Evolutionary conservation across 2,797 vertebrate species (phyloP), one percentile per base, ranked within the genome.

Genomic region (Enteromius viviparus): DNA sequence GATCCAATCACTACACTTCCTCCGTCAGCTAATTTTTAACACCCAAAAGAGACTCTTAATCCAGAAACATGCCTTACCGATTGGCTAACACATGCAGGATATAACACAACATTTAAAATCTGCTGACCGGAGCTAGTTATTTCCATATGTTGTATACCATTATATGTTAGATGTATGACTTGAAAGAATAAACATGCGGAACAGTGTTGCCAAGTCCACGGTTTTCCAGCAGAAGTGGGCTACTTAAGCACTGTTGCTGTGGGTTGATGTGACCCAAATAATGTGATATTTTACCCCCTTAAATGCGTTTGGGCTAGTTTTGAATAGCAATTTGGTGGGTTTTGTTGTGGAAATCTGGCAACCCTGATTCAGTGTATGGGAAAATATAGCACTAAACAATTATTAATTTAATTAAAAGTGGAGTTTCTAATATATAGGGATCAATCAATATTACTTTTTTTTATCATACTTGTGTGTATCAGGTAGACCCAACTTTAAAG

Each of bases 41-140:
- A 93, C 89, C 88, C 78, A 45, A 70, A 23, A 62, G 19, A 81
- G 42, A 42, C 37, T 70, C 91, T 89, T 93, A 93, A 94, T 94
- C 93, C 91, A 90, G 90, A 88, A 89, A 94, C 94, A 92, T 91
- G 91, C 91, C 93, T 93, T 92, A 94, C 91, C 92, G 93, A 93
- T 92, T 92, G 92, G 92, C 94, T 93, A 92, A 94, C 94, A 94
- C 92, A 93, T 95, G 93, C 90, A 92, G 90, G 86, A 92, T 91
- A 93, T 87, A 92, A 93, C 93, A 92, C 93, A 93, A 94, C 91
- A 93, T 92, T 93, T 94, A 93, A 92, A 92, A 93, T 91, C 89
- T 90, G 89, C 80, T 90, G 89, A 87, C 15, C 15, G 19, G 10
- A 76, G 75, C 37, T 60, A 10, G 26, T 49, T 32, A 10, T 51